Conservation (phyloP, 1,140 invertebrate species). For the Hycleus cichorii region DNA sequence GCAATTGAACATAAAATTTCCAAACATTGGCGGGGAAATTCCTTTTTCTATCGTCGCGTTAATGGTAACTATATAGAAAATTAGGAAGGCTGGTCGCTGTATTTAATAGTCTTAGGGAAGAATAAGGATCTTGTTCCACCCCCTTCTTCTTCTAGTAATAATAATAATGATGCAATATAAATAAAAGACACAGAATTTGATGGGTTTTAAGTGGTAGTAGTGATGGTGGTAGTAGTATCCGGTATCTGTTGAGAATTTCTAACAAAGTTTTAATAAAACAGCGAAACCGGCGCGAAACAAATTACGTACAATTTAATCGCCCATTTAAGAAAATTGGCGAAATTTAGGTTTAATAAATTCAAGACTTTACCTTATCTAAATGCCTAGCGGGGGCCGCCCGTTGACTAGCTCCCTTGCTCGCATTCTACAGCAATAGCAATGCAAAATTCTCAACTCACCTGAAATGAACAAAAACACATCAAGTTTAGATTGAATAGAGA, state of each 20-base stretch:
- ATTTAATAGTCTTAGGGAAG: too few species aligned
- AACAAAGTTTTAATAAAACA: conserved; percentile 34
- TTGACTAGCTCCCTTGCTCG: not conserved
- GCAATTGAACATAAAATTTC: conserved; percentile 37
- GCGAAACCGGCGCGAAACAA: conserved; percentile 32
- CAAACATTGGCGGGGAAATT: conserved; percentile 5
- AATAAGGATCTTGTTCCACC: too few species aligned
- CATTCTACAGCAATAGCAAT: too few species aligned
- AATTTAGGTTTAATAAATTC: conserved; percentile 39
- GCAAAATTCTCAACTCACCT: too few species aligned
- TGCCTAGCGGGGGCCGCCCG: conserved; percentile 20
- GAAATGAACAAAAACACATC: too few species aligned
- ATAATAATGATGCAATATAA: too few species aligned
- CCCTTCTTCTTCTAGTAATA: too few species aligned
- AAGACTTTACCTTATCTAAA: conserved; percentile 39
- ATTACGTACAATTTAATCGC: conserved; percentile 38
- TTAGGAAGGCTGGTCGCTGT: too few species aligned
- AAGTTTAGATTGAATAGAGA: too few species aligned
- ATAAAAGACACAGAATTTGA: too few species aligned
- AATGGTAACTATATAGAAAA: not conserved
- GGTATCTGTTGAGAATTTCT: conserved; percentile 27
- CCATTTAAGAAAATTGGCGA: conserved; percentile 40
- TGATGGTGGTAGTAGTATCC: conserved; percentile 3
- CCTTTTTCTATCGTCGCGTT: conserved; percentile 1
- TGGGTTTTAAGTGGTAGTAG: too few species aligned